Conservation (phyloP, 2,797 vertebrate species). For the Monodelphis domestica region DNA sequence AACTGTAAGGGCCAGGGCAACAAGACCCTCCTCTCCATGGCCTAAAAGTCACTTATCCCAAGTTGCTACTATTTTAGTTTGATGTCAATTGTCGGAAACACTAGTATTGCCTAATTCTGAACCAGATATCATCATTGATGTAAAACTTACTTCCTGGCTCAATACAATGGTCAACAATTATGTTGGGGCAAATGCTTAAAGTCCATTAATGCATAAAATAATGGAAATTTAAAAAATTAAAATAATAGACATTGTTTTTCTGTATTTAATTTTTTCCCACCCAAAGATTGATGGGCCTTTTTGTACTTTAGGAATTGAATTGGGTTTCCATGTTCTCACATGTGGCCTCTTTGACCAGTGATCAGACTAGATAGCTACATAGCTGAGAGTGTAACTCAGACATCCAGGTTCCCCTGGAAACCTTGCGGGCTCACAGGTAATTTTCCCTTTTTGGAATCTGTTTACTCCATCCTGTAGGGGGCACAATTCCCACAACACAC, state of each 20-base stretch:
- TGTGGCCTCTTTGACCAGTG: background rate
- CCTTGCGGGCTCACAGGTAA: background rate
- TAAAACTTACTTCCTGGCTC: slow-evolving; percentile 32
- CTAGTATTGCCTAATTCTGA: background rate
- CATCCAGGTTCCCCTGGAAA: background rate
- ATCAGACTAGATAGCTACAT: background rate
- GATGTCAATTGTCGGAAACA: background rate
- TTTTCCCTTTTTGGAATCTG: background rate
- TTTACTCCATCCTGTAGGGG: background rate
- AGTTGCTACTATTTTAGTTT: background rate
- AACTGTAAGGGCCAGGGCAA: background rate
- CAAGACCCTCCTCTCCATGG: background rate
- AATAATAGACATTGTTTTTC: background rate
- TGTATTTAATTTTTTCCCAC: background rate
- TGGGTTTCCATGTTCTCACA: background rate
- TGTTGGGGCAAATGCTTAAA: background rate
- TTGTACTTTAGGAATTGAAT: background rate
- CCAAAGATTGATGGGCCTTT: background rate
- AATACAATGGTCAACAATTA: slow-evolving; percentile 5
- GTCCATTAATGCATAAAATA: slow-evolving; percentile 2
- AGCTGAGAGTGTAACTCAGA: background rate
- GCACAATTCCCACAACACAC: background rate
- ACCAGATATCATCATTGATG: background rate
- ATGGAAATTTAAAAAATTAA: no score
- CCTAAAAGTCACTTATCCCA: background rate